Conservation (phyloP, 2,888 invertebrate species). For the Tortricodes alternella region DNA sequence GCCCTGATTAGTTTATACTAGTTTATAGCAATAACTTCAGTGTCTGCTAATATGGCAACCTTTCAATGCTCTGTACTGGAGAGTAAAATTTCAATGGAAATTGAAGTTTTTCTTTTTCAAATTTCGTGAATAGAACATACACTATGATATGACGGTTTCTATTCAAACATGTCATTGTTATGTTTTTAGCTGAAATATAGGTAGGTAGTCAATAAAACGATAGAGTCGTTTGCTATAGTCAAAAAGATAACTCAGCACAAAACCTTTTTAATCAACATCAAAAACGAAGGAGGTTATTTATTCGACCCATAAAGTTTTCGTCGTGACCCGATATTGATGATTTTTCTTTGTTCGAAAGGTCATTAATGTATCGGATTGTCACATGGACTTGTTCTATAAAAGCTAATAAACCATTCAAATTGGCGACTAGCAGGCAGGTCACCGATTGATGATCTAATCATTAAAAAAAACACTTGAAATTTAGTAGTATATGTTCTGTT, state of each 20-base stretch:
- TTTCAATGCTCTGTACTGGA: not conserved
- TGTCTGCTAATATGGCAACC: not conserved
- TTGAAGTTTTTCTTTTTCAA: no score
- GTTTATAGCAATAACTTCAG: not conserved
- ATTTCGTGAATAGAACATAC: no score
- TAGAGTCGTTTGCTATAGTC: slow-evolving; percentile 1
- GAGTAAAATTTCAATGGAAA: not conserved
- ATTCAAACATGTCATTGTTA: slow-evolving; percentile 9
- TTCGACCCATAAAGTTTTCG: no score
- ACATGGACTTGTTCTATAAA: not conserved
- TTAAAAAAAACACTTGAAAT: slow-evolving; percentile 43
- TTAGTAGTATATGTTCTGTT: slow-evolving; percentile 43
- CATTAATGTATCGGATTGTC: no score
- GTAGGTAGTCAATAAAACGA: slow-evolving; percentile 29
- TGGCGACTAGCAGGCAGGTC: slow-evolving; percentile 50
- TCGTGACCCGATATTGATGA: no score
- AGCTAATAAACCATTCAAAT: slow-evolving; percentile 36
- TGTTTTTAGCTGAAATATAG: slow-evolving; percentile 29
- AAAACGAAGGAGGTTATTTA: no score
- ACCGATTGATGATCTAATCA: slow-evolving; percentile 56
- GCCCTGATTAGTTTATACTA: slow-evolving; percentile 6
- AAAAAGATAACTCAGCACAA: slow-evolving; percentile 4
- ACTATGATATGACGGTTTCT: slow-evolving; percentile 4
- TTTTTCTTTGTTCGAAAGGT: no score
- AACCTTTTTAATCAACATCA: no score